Evolutionary conservation across 2,888 invertebrate species (phyloP).

Genomic region (Allophyes oxyacanthae): DNA sequence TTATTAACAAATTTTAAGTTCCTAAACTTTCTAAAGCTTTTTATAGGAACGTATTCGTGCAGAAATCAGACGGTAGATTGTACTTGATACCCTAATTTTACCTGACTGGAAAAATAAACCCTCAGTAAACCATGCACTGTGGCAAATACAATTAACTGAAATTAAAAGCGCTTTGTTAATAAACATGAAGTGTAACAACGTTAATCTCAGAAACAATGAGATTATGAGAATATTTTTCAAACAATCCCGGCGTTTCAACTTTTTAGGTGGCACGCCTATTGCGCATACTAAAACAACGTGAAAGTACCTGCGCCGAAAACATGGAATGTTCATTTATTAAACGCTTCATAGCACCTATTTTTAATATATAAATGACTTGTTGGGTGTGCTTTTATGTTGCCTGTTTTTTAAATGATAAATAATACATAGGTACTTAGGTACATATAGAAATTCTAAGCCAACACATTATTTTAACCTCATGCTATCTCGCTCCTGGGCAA

Average conservation of each 20-base stretch:
- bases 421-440: no score
- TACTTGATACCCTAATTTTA: constrained; percentile 54
- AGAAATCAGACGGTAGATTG: constrained; percentile 50
- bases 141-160: constrained; percentile 72
- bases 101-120: constrained; percentile 64
- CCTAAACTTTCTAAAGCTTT: background rate
- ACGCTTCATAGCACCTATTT: constrained; percentile 26
- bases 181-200: constrained; percentile 67
- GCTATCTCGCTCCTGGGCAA: no score
- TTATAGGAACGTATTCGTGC: constrained; percentile 17
- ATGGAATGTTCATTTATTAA: constrained; percentile 43
- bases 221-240: constrained; percentile 60
- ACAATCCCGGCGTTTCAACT: constrained; percentile 47
- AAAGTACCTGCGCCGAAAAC: constrained; percentile 34
- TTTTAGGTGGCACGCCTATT: constrained; percentile 39
- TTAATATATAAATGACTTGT: constrained; percentile 15
- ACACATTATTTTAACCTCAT: no score
- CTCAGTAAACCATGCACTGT: constrained; percentile 65
- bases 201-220: constrained; percentile 62
- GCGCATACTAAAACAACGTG: constrained; percentile 45
- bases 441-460: no score
- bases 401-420: no score
- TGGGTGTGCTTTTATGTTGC: no score
- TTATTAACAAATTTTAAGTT: no score
- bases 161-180: constrained; percentile 72